Percentiles rank a stretch among this genome's conserved stretches.
Evolutionary conservation across 2,888 invertebrate genomes (phyloP).

Genomic region (Heliconius sara): DNA sequence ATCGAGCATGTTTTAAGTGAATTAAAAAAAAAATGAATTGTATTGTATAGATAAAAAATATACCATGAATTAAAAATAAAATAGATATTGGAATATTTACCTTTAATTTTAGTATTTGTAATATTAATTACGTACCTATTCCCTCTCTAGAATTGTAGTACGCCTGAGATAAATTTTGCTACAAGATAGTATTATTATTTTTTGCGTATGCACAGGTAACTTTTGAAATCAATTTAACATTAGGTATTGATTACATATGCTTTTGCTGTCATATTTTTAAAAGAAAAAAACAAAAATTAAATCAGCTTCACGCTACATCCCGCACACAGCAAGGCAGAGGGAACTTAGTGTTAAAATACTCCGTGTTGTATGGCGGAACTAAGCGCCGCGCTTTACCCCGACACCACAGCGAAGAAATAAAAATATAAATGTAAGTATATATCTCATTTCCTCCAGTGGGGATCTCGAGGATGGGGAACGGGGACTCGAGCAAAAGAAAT

Average conservation of each 20-base stretch:
- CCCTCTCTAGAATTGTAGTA: not conserved
- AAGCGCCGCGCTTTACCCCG: too few relatives aligned
- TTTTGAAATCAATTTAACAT: not conserved
- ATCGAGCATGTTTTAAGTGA: not conserved
- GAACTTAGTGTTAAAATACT: too few relatives aligned
- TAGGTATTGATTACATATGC: not conserved
- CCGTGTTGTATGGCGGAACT: too few relatives aligned
- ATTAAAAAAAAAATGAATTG: not conserved
- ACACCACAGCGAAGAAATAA: too few relatives aligned
- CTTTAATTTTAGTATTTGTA: not conserved
- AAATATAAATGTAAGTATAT: too few relatives aligned
- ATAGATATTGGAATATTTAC: not conserved
- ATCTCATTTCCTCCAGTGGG: too few relatives aligned
- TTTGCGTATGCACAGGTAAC: not conserved
- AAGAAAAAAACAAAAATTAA: not conserved
- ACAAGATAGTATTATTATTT: not conserved
- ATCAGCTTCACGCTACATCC: too few relatives aligned
- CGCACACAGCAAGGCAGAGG: too few relatives aligned
- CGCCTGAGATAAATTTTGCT: not conserved
- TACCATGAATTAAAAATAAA: not conserved
- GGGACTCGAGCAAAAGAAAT: too few relatives aligned
- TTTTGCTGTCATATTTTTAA: not conserved
- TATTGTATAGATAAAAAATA: not conserved
- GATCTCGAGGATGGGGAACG: too few relatives aligned
- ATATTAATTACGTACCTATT: not conserved